Conservation (phyloP, 1,140 invertebrate genomes). For the Trachelipus rathkii region DNA sequence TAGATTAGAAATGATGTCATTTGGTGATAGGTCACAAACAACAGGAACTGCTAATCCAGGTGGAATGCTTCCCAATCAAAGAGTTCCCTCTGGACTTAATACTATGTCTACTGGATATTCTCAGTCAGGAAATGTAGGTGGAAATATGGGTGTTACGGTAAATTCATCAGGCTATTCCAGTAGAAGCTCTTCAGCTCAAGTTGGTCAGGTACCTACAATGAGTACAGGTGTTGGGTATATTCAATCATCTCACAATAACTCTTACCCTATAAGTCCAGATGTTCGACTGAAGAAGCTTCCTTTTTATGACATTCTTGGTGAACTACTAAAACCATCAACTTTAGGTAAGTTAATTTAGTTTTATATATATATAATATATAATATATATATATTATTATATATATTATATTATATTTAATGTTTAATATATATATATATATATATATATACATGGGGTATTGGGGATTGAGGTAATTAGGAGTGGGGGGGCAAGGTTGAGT, state of each 20-base stretch:
- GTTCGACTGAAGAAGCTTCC: constrained; percentile 84
- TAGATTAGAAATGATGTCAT: constrained; percentile 44
- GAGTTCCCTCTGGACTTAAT: constrained; percentile 35
- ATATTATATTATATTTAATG: constrained; percentile 14
- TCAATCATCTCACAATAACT: constrained; percentile 31
- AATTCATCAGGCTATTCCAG: neutral
- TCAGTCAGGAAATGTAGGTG: constrained; percentile 27
- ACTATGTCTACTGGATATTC: constrained; percentile 30
- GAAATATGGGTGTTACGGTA: constrained; percentile 26
- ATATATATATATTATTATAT: constrained; percentile 1
- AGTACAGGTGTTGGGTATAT: constrained; percentile 12
- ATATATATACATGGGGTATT: too few species aligned
- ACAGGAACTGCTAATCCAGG: constrained; percentile 23
- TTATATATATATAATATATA: constrained; percentile 17
- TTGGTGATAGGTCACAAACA: constrained; percentile 42
- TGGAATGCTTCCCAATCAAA: constrained; percentile 32
- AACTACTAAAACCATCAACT: constrained; percentile 83
- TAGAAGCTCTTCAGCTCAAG: neutral
- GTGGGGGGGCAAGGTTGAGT: too few species aligned
- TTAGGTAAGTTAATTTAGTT: constrained; percentile 59
- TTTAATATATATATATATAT: constrained; percentile 9
- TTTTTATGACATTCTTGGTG: constrained; percentile 84
- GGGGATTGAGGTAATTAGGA: too few species aligned
- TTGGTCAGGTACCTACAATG: neutral
- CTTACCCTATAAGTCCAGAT: constrained; percentile 76